These are phyloP conservation scores for Clivina fossor DNA, from an alignment of 2,888 invertebrate species.

Conservation along the genomic window DNA sequence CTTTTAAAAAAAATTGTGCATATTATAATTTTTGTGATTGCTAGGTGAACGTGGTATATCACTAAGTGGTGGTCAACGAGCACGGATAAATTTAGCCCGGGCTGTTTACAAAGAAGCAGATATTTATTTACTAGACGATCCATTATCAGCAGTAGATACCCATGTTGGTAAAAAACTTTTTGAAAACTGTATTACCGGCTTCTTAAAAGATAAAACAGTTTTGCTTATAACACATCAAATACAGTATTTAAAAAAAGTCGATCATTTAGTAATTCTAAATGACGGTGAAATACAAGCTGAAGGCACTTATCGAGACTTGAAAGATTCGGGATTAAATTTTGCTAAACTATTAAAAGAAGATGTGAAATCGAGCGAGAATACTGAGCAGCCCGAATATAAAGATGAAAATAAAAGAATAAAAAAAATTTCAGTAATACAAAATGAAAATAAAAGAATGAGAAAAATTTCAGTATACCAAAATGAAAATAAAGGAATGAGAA, in stretches of 20 bases:
- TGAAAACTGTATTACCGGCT: slow-evolving; percentile 64
- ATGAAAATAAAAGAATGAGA: too few species aligned
- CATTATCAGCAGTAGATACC: slow-evolving; percentile 73
- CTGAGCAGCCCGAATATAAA: too few species aligned
- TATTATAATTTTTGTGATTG: too few species aligned
- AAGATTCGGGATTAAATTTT: slow-evolving; percentile 71
- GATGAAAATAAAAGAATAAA: too few species aligned
- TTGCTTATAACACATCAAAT: slow-evolving; percentile 83
- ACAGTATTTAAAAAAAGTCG: slow-evolving; percentile 68
- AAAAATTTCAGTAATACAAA: too few species aligned
- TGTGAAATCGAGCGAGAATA: too few species aligned
- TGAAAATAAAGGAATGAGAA: too few species aligned
- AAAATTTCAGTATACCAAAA: too few species aligned
- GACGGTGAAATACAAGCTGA: slow-evolving; percentile 59
- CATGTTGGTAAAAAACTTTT: slow-evolving; percentile 71
- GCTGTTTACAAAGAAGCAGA: slow-evolving; percentile 73
- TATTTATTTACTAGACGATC: slow-evolving; percentile 74
- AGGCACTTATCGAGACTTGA: slow-evolving; percentile 68
- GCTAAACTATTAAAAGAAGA: too few species aligned
- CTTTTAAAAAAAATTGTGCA: too few species aligned
- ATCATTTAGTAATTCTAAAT: slow-evolving; percentile 59
- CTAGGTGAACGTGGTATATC: slow-evolving; percentile 76
- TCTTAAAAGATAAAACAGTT: slow-evolving; percentile 68
- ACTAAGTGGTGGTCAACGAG: slow-evolving; percentile 78
- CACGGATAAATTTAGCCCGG: slow-evolving; percentile 64